Evolutionary conservation across 2,113 vertebrate species (phyloP).

Genomic region (Lepus europaeus): DNA sequence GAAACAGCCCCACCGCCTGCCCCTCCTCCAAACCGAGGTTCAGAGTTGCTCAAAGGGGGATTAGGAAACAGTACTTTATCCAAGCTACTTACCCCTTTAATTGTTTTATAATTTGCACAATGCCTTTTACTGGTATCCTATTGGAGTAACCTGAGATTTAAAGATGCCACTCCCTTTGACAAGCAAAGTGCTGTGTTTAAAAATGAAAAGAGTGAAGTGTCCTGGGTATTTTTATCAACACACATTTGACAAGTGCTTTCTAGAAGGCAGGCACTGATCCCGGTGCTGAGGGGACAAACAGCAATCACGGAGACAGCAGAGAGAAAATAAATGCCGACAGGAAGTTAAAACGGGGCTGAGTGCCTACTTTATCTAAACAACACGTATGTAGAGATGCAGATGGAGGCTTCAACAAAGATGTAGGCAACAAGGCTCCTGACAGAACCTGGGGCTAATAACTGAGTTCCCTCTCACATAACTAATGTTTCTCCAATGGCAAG

Average conservation of each 20-base stretch:
- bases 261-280: neutral
- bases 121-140: neutral
- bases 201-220: neutral
- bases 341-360: neutral
- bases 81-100: neutral
- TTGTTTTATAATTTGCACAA: neutral
- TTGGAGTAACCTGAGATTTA: neutral
- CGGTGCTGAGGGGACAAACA: accelerated
- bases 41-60: accelerated
- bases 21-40: neutral
- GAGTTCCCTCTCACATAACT: neutral
- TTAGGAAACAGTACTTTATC: neutral
- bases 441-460: neutral
- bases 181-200: neutral
- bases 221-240: neutral
- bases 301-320: neutral
- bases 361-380: neutral
- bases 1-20: neutral
- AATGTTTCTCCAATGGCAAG: neutral
- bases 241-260: neutral
- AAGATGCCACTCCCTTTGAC: neutral
- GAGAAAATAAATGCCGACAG: neutral
- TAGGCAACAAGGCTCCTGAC: neutral
- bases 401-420: too few relatives aligned
- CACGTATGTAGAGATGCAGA: neutral